Evolutionary conservation across 2,113 vertebrate genomes (phyloP), one percentile per base, ranked within the genome.

Genomic region (Xiphophorus maculatus): DNA sequence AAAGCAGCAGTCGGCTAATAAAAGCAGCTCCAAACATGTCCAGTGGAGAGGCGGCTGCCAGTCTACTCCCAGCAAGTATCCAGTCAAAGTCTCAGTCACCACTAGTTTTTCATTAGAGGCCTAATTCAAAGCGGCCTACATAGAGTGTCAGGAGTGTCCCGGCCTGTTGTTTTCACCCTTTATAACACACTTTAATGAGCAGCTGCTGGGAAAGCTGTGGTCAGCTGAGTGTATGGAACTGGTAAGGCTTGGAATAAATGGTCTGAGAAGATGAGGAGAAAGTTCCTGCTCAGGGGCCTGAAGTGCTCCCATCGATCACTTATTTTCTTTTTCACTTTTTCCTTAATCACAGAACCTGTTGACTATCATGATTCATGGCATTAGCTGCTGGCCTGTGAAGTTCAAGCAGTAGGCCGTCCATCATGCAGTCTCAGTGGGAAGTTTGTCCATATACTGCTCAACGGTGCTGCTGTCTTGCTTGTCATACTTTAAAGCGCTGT

Each of bases 21-120:
- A 84, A 86, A 86, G 64, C 70, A 40, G 37, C 51, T 83, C 73
- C 77, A 81, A 58, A 69, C 74, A 69, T 63, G 85, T 83, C 70
- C 72, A 69, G 76, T 62, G 66, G 77, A 28, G 71, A 69, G 84
- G 87, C 85, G 81, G 80, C 87, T 82, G 79, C 72, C 80, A 62
- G 86, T 88, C 83, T 85, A 74, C 80, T 81, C 73, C 64, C 67
- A 30, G 80, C 83, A 73, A 87, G 81, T 54, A 81, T 69, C 71
- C 66, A 77, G 82, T 89, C 84, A 72, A 69, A 73, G 62, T 66
- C 74, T 66, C 74, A 85, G 86, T 89, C 84, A 86, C 72, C 86
- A 83, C 81, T 90, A 81, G 86, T 88, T 90, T 90, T 90, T 90
- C 84, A 92, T 92, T 92, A 88, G 77, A 64, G 73, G 30, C 40